Evolutionary conservation across 2,113 vertebrate genomes (phyloP).

Genomic region (Erinaceus europaeus): DNA sequence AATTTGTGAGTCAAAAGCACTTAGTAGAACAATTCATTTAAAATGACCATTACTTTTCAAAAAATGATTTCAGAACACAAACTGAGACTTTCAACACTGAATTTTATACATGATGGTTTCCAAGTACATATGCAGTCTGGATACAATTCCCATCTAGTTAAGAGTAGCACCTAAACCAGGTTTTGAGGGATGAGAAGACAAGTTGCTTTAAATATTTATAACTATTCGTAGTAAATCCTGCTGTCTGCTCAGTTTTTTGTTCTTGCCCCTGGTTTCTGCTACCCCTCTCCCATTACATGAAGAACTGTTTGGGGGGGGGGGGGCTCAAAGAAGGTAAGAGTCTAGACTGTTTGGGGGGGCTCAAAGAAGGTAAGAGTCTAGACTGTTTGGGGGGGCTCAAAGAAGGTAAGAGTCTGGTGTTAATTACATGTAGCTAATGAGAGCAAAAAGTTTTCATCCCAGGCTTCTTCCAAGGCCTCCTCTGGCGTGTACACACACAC

Average conservation of each 20-base stretch:
- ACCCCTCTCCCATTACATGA: not conserved
- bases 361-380: not conserved
- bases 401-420: not conserved
- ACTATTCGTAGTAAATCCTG: not conserved
- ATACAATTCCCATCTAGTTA: not conserved
- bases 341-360: not conserved
- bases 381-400: not conserved
- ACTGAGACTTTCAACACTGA: not conserved
- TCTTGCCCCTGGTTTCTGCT: not conserved
- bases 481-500: not conserved
- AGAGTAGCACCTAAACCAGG: not conserved
- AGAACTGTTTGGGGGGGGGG: not conserved
- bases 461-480: not conserved
- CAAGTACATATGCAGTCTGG: not conserved
- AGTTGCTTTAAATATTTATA: conserved; percentile 2
- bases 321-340: not conserved
- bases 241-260: not conserved
- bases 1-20: conserved; percentile 39
- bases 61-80: conserved; percentile 31
- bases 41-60: conserved; percentile 53
- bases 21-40: conserved; percentile 3
- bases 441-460: not conserved
- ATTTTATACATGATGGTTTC: not conserved
- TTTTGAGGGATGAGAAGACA: not conserved
- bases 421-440: not conserved